phyloP scores from a whole-genome alignment of 2,888 invertebrate genomes.

The Lagria hirta region DNA sequence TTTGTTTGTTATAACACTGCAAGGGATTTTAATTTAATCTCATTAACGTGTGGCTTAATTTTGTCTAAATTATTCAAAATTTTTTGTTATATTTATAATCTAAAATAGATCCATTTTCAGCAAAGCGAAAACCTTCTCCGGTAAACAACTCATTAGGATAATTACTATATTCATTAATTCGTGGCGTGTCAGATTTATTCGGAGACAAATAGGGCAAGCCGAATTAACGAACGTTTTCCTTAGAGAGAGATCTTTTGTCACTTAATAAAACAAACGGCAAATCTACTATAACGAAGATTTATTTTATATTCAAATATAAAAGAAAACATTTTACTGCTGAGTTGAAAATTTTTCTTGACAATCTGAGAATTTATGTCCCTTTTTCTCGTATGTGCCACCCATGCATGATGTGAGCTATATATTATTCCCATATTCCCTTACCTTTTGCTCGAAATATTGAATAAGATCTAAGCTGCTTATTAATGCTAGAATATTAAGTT shows the following conservation, averaged over 20 bases:
- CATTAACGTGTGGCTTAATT: too few species aligned
- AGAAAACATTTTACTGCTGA: slow-evolving; percentile 44
- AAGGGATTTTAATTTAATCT: too few species aligned
- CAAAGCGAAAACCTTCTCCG: slow-evolving; percentile 10
- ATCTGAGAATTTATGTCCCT: slow-evolving; percentile 48
- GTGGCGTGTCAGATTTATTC: slow-evolving; percentile 13
- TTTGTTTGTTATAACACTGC: too few species aligned
- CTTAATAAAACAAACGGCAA: slow-evolving; percentile 35
- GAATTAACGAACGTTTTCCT: slow-evolving; percentile 13
- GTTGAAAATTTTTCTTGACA: slow-evolving; percentile 49
- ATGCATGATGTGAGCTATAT: slow-evolving; percentile 46
- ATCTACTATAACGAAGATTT: slow-evolving; percentile 37
- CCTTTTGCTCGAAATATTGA: slow-evolving; percentile 39
- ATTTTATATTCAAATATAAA: slow-evolving; percentile 40
- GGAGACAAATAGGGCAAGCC: slow-evolving; percentile 8
- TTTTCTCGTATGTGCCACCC: slow-evolving; percentile 42
- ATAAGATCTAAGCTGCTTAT: slow-evolving; percentile 30
- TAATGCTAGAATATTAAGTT: slow-evolving; percentile 6
- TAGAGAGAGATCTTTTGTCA: slow-evolving; percentile 18
- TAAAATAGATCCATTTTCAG: slow-evolving; percentile 14
- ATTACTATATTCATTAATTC: slow-evolving; percentile 19
- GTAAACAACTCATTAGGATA: slow-evolving; percentile 22
- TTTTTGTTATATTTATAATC: slow-evolving; percentile 19
- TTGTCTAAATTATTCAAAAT: slow-evolving; percentile 12
- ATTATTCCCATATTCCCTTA: slow-evolving; percentile 46